Evolutionary conservation across 2,888 invertebrate species (phyloP), one percentile per base, ranked within the genome.

Genomic region (Stratiomys singularior): DNA sequence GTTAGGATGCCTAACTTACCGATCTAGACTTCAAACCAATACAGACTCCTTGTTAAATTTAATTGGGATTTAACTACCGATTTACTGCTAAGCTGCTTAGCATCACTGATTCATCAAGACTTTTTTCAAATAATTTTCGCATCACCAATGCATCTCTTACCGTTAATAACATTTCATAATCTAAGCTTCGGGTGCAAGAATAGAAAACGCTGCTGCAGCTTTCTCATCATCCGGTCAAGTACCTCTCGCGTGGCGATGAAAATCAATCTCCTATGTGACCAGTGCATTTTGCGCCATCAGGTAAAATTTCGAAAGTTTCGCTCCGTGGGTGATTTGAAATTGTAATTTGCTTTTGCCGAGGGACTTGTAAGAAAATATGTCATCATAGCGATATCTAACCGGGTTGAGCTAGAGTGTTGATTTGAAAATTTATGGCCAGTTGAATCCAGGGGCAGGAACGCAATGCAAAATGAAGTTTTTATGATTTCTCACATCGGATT

Each of bases 291-390:
- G 28, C 56, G 56, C n/a, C 28, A 56, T 28, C 71, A 52, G 71
- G 56, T 72, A 27, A 28, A n/a, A 27, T 72, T 72, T 52, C 5
- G 71, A 72, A 72, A 72, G 71, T 72, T 56, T 27, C 28, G 52
- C 56, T 56, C 52, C 18, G 71, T 72, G 71, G 56, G 56, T 72
- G 71, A 52, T 72, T 72, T 52, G 52, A 72, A 56, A 71, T 71
- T 72, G n/a, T 72, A 27, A 72, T 72, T 72, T 72, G 71, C 71
- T 37, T 37, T 56, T 72, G 71, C 69, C 67, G 44, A 37, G 44
- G 44, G 37, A 67, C 30, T 67, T 44, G 3, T 1, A 67, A 66
- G 60, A 25, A 13, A 21, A 23, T 18, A 23, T 60, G 60, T 60
- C 25, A 23, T 60, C 23, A 18, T 52, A 5, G 15, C n/a, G 18